Percentiles rank a stretch among this genome's conserved stretches.
These are phyloP conservation scores for Platysteira castanea DNA, from an alignment of 2,113 vertebrate genomes.

Conservation along the genomic window DNA sequence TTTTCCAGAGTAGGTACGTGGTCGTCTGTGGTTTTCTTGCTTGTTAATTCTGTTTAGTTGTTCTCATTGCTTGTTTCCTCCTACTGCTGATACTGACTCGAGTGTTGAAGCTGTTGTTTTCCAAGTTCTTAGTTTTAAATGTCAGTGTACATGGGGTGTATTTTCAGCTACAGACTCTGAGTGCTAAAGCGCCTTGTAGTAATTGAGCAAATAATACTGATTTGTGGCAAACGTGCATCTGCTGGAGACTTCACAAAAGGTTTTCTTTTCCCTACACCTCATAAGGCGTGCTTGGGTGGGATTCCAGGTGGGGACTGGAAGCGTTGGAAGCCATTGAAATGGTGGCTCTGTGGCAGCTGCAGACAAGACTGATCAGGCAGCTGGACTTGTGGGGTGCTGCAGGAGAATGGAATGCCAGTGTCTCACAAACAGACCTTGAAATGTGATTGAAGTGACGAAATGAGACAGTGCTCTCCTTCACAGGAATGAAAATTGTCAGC, in stretches of 20 bases:
- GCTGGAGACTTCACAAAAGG: neutral
- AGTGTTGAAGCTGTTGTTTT: neutral
- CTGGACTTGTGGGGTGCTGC: neutral
- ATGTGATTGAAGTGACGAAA: neutral
- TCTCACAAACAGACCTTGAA: neutral
- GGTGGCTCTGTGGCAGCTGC: rapidly evolving
- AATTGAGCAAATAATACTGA: neutral
- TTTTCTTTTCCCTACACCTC: neutral
- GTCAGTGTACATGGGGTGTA: neutral
- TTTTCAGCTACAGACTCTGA: neutral
- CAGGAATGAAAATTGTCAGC: neutral
- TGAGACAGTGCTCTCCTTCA: neutral
- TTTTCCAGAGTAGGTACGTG: neutral
- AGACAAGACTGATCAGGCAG: neutral
- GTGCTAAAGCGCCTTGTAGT: neutral
- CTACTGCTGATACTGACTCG: neutral
- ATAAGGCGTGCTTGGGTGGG: neutral
- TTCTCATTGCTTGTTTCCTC: neutral
- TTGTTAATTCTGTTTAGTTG: neutral
- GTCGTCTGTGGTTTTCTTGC: neutral
- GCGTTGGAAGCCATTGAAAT: neutral
- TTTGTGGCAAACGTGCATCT: neutral
- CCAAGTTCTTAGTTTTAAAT: neutral
- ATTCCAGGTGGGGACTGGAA: neutral
- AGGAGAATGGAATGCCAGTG: neutral